A percentile compares a stretch with the other conserved stretches of the same genome.
Conservation (phyloP, 2,113 vertebrate genomes). For the Blennius ocellaris region DNA sequence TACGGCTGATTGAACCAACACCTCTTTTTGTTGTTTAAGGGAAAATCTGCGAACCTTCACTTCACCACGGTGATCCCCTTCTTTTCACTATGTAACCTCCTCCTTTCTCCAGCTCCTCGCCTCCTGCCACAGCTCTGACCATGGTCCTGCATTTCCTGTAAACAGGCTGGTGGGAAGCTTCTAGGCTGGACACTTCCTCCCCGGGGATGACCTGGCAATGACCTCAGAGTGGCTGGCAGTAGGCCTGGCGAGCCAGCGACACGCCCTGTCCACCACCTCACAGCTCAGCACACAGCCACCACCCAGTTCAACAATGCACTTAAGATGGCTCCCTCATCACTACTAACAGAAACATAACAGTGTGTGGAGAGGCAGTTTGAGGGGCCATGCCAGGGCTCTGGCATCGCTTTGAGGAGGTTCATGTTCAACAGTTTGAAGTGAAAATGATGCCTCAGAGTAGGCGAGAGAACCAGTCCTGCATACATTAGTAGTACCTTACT, state of each 20-base stretch:
- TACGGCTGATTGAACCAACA: slow-evolving; percentile 74
- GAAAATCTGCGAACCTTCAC: slow-evolving; percentile 73
- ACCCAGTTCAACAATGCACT: slow-evolving; percentile 77
- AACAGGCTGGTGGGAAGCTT: slow-evolving; percentile 86
- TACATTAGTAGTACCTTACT: slow-evolving; percentile 3
- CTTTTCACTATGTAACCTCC: slow-evolving; percentile 45
- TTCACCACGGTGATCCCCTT: slow-evolving; percentile 55
- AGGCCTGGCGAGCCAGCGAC: slow-evolving; percentile 72
- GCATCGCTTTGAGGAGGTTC: slow-evolving; percentile 48
- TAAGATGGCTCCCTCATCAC: slow-evolving; percentile 75
- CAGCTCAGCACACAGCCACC: slow-evolving; percentile 60
- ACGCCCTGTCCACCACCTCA: slow-evolving; percentile 80
- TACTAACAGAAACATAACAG: slow-evolving; percentile 62
- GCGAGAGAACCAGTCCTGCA: slow-evolving; percentile 3
- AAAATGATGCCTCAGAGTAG: slow-evolving; percentile 28
- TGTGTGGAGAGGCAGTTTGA: slow-evolving; percentile 59
- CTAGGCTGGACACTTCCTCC: slow-evolving; percentile 87
- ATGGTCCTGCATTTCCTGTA: slow-evolving; percentile 95
- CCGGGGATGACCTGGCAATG: slow-evolving; percentile 89
- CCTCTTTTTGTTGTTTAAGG: slow-evolving; percentile 78
- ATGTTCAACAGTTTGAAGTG: slow-evolving; percentile 22
- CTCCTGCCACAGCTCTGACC: slow-evolving; percentile 62
- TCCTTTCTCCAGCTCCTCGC: slow-evolving; percentile 51
- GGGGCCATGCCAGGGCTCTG: slow-evolving; percentile 47
- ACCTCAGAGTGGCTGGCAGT: slow-evolving; percentile 83